Evolutionary conservation across 2,113 vertebrate genomes (phyloP), one percentile per base, ranked within the genome.

Genomic region (Gracilinanus agilis): DNA sequence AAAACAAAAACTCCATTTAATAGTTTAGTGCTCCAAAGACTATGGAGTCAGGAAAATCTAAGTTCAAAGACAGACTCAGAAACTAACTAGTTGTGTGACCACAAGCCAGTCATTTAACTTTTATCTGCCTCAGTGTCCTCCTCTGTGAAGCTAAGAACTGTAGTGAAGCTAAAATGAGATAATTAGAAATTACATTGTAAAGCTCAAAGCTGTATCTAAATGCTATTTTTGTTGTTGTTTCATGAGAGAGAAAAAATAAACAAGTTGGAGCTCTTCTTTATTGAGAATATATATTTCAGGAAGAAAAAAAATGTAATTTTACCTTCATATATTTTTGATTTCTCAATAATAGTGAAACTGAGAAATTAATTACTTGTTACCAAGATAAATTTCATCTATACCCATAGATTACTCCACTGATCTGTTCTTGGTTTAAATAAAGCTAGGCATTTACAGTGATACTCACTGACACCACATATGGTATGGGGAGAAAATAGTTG

Each of bases 341-440:
- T 88, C 91, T 29, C 61, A 83, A 44, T 21, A 19, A 0, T 40
- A 56, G 44, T 44, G 5, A 40, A 56, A 34, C 25, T 44, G 56
- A 55, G 12, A 19, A 61, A 12, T 1, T 24, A 6, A 55, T 13
- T 0, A 10, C 3, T 53, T 8, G 1, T 24, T 44, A 27, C 58
- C 40, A 53, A 55, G 88, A 55, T 24, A 7, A 24, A 49, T 1
- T 2, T 90, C 12, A 13, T 5, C 49, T 27, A 34, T 53, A 12
- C 1, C 88, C 24, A 9, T 8, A 83, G 34, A 83, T 83, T 83
- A 4, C 44, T 24, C 3, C 19, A 27, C 27, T 1, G 9, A 0
- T 24, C 1, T 0, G 9, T 0, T 24, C 1, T 0, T 3, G 58
- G 6, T 12, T 1, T 58, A 5, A 83, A 0, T 24, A 89, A 2